phyloP scores from a whole-genome alignment of 2,888 invertebrate species.

The Heteropelma amictum region DNA sequence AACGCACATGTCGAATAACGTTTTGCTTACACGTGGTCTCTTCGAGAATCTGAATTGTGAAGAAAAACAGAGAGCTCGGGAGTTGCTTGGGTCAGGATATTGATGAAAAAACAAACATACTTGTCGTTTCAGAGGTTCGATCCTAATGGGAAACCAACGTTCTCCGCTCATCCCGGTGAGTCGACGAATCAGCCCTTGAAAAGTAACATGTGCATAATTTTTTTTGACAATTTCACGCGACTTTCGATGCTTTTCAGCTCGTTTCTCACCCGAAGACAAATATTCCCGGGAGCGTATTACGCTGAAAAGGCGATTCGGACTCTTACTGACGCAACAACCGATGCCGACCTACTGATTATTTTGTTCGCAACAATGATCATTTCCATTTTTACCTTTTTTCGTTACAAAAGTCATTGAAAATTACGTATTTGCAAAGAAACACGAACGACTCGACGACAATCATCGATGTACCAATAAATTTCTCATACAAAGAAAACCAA shows the following conservation, averaged over 20 bases:
- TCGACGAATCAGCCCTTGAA: background rate
- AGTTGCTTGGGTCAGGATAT: background rate
- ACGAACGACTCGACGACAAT: too few relatives aligned
- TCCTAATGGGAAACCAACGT: conserved; percentile 88
- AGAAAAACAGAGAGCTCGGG: too few relatives aligned
- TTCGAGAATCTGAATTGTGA: background rate
- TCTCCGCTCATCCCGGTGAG: conserved; percentile 92
- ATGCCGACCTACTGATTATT: conserved; percentile 82
- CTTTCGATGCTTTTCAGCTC: conserved; percentile 83
- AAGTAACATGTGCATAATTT: too few relatives aligned
- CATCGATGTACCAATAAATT: too few relatives aligned
- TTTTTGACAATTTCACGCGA: background rate
- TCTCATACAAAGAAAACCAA: too few relatives aligned
- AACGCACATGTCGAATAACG: background rate
- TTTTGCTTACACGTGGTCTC: conserved; percentile 42
- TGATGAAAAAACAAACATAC: background rate
- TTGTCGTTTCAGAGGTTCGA: conserved; percentile 85
- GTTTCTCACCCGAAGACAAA: conserved; percentile 97
- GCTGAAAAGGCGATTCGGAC: conserved; percentile 92
- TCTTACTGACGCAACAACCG: conserved; percentile 91
- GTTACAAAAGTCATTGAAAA: background rate
- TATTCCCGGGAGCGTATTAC: conserved; percentile 93
- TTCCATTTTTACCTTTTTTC: background rate
- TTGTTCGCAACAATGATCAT: background rate
- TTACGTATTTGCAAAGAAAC: background rate